Evolutionary conservation across 2,113 vertebrate species (phyloP).

Genomic region (Prinia subflava): DNA sequence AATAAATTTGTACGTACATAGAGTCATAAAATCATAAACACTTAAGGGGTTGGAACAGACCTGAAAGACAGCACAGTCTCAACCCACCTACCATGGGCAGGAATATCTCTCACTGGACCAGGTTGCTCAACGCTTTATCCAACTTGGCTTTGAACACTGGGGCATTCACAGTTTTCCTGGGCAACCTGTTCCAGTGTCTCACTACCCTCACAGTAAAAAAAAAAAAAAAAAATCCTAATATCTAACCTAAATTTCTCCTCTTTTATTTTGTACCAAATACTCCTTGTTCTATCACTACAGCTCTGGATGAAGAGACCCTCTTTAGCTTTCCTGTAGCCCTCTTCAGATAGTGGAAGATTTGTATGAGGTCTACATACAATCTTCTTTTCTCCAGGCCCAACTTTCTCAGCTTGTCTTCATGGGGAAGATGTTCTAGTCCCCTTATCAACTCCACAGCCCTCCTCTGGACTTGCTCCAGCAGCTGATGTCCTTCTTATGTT

Average conservation of each 20-base stretch:
- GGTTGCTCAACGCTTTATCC: background rate
- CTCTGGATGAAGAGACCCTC: background rate
- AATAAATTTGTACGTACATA: background rate
- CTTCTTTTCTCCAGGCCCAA: background rate
- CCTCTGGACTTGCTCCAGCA: background rate
- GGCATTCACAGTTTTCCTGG: background rate
- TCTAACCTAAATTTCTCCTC: background rate
- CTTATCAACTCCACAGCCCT: background rate
- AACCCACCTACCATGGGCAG: accelerated
- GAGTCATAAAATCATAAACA: background rate
- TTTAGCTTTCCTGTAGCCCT: background rate
- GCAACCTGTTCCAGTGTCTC: background rate
- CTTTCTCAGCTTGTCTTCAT: background rate
- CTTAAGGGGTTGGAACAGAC: background rate
- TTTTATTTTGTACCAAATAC: background rate
- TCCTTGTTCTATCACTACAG: background rate
- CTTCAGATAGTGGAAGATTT: background rate
- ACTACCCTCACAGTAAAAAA: background rate
- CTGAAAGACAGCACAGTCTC: background rate
- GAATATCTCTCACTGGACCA: background rate
- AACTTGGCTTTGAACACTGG: background rate
- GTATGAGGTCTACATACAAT: background rate
- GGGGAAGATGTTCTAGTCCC: background rate
- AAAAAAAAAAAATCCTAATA: background rate
- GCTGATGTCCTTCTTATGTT: background rate